Evolutionary conservation across 2,113 vertebrate genomes (phyloP).

Genomic region (Callospermophilus lateralis): DNA sequence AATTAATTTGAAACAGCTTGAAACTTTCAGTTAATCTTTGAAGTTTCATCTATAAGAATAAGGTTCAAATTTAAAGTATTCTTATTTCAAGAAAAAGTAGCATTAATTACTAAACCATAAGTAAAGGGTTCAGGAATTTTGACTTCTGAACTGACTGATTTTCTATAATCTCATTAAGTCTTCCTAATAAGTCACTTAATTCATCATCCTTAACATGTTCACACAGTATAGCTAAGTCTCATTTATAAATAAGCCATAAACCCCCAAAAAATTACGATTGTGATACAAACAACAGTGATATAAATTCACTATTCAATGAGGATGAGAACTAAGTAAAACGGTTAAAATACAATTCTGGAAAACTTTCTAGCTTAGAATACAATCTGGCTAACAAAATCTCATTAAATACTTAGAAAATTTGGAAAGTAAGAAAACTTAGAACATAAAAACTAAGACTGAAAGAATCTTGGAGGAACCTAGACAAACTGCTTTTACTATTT

Average conservation of each 20-base stretch:
- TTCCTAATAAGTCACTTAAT: background rate
- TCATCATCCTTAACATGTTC: background rate
- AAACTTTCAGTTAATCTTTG: conserved; percentile 65
- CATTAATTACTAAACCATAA: conserved; percentile 11
- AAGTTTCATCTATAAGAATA: conserved; percentile 53
- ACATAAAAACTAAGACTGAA: conserved; percentile 26
- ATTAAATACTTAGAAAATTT: conserved; percentile 7
- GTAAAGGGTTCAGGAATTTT: conserved; percentile 42
- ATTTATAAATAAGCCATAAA: conserved; percentile 43
- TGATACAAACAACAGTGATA: background rate
- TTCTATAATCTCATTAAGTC: conserved; percentile 4
- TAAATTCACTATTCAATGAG: conserved; percentile 11
- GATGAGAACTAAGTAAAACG: background rate
- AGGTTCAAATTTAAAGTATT: conserved; percentile 58
- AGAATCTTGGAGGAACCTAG: background rate
- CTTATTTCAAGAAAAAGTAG: conserved; percentile 61
- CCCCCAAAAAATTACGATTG: background rate
- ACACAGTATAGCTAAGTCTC: conserved; percentile 2
- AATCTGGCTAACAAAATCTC: conserved; percentile 34
- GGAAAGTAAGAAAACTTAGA: conserved; percentile 35
- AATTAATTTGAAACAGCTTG: conserved; percentile 73
- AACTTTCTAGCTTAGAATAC: conserved; percentile 35
- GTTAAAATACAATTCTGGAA: conserved; percentile 19
- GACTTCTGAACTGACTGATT: background rate
- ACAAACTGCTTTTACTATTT: background rate